Evolutionary conservation across 2,888 invertebrate species (phyloP).

Genomic region (Leptinotarsa haldemani): DNA sequence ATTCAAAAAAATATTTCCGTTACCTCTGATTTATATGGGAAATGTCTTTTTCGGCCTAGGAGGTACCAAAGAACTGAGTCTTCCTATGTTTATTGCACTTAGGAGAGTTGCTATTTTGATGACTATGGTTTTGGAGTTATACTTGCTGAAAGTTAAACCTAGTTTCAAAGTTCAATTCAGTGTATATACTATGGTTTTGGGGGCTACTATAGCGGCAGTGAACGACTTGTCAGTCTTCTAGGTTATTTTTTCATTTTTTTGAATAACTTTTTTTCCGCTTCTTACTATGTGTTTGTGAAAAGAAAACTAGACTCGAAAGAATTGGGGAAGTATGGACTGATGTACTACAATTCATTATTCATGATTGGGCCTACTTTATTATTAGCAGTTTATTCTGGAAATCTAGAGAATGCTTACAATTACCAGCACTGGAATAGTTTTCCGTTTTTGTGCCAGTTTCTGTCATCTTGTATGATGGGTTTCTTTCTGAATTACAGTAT

Average conservation of each 20-base stretch:
- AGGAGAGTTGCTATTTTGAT: conserved; percentile 96
- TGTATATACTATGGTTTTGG: conserved; percentile 95
- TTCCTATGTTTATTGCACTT: conserved; percentile 98
- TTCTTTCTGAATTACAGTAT: conserved; percentile 95
- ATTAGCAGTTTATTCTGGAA: conserved; percentile 82
- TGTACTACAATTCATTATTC: conserved; percentile 92
- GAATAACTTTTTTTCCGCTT: conserved; percentile 96
- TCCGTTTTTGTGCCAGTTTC: conserved; percentile 83
- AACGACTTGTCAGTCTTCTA: conserved; percentile 89
- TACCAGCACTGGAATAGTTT: conserved; percentile 81
- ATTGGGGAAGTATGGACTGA: conserved; percentile 90
- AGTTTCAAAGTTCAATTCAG: conserved; percentile 87
- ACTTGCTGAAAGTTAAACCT: conserved; percentile 82
- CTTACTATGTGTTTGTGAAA: conserved; percentile 96
- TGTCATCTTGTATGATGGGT: conserved; percentile 95
- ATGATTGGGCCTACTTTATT: conserved; percentile 83
- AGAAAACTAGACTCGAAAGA: conserved; percentile 95
- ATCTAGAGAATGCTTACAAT: conserved; percentile 74
- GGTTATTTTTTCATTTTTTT: conserved; percentile 93
- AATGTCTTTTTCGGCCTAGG: conserved; percentile 97
- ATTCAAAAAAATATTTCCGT: conserved; percentile 88
- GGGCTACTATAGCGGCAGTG: conserved; percentile 91
- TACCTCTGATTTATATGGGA: conserved; percentile 93
- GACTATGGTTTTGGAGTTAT: conserved; percentile 95
- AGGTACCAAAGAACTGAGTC: conserved; percentile 92